Evolutionary conservation across 2,113 vertebrate species (phyloP), one percentile per base, ranked within the genome.

Genomic region (Sakesphorus luctuosus): DNA sequence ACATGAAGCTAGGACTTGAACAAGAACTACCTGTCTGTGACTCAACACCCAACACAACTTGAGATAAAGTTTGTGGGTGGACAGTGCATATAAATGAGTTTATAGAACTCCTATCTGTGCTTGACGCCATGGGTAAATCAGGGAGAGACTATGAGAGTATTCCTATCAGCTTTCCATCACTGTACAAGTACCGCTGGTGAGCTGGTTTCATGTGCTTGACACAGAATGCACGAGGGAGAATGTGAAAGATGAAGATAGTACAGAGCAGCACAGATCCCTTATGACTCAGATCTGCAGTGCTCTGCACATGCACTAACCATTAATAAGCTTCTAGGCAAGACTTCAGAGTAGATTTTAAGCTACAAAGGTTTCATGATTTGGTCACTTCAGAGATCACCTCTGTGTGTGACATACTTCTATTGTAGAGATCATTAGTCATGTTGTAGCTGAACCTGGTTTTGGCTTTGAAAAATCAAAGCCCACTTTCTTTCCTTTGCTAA

Each of bases 1-100:
- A 76, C 47, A 65, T 16, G 46, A 92, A 90, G 49, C 80, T 68
- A 73, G 10, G 29, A 67, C 69, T 81, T 75, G 89, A 94, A 95
- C 95, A 93, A 96, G 94, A 96, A 94, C 71, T 94, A 96, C 94
- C 94, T 94, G 96, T 91, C 91, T 91, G 87, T 97, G 95, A 97
- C 93, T 97, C 95, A 97, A 89, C 95, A 35, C 44, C 88, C 35
- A 33, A 33, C 63, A 81, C 47, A 89, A 86, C 52, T 62, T 50
- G 47, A 90, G 95, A 96, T 95, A 87, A 96, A 72, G 66, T 90
- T 92, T 87, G 96, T 97, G 96, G 96, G 96, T 92, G 95, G 94
- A 96, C 91, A 97, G 56, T 72, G 95, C 89, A 93, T 95, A 78
- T 56, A 89, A 93, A 97, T 93, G 91, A 96, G 91, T 65, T 93